A percentile compares a stretch with the other conserved stretches of the same genome.
These are phyloP conservation scores for Camptogramma bilineatum DNA, from an alignment of 2,888 invertebrate species.

Conservation along the genomic window DNA sequence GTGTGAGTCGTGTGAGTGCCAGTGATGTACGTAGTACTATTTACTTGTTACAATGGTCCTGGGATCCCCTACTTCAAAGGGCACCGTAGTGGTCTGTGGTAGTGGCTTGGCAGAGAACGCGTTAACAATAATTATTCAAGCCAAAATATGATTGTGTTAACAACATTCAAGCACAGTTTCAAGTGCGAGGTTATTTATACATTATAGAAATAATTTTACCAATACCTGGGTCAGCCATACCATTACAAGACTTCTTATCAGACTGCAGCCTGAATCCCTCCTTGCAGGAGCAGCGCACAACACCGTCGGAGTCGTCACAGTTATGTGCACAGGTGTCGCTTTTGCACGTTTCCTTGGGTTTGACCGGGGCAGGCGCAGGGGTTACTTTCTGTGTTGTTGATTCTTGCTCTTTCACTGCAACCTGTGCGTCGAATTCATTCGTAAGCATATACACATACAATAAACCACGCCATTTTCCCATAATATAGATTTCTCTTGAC, in stretches of 20 bases:
- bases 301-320: constrained; percentile 67
- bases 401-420: constrained; percentile 61
- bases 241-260: constrained; percentile 74
- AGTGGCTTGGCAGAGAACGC: too few relatives aligned
- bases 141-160: too few relatives aligned
- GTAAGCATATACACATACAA: background rate
- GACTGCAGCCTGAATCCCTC: constrained; percentile 67
- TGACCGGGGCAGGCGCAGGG: constrained; percentile 29
- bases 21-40: too few relatives aligned
- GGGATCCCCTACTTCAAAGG: too few relatives aligned
- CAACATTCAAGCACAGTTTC: too few relatives aligned
- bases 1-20: too few relatives aligned
- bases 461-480: too few relatives aligned
- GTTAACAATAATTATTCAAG: too few relatives aligned
- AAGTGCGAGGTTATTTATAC: too few relatives aligned
- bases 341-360: constrained; percentile 60
- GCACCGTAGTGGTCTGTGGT: too few relatives aligned
- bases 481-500: too few relatives aligned
- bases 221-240: constrained; percentile 48
- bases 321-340: constrained; percentile 69
- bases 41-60: too few relatives aligned
- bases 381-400: constrained; percentile 46
- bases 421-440: constrained; percentile 49
- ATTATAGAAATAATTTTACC: background rate
- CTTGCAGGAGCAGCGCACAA: constrained; percentile 63